A percentile compares a stretch with the other conserved stretches of the same genome.
phyloP scores from a whole-genome alignment of 2,888 invertebrate genomes.

The Nymphalis c-album region DNA sequence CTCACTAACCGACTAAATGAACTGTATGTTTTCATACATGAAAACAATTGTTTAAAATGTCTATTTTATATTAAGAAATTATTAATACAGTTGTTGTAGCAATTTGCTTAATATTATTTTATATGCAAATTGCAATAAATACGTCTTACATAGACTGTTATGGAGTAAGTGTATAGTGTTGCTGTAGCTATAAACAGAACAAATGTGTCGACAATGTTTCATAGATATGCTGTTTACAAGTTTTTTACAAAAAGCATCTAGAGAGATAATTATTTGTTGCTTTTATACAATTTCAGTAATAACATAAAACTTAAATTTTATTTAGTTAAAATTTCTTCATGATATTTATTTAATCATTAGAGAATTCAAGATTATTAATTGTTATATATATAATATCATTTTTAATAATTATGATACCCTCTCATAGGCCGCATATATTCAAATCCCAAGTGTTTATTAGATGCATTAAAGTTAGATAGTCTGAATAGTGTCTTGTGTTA shows the following conservation, averaged over 20 bases:
- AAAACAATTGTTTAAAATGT: conserved; percentile 63
- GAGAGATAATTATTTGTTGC: conserved; percentile 19
- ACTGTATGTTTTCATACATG: conserved; percentile 73
- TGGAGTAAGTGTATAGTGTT: conserved; percentile 31
- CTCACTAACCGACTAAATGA: conserved; percentile 56
- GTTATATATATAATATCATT: background rate
- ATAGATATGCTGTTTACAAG: conserved; percentile 17
- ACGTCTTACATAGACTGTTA: conserved; percentile 20
- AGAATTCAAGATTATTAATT: conserved; percentile 2
- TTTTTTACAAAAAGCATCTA: conserved; percentile 21
- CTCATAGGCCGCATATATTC: too few relatives aligned
- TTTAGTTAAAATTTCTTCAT: background rate
- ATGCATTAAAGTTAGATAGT: too few relatives aligned
- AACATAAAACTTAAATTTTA: background rate
- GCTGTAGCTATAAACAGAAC: conserved; percentile 11
- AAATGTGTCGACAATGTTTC: conserved; percentile 6
- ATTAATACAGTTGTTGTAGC: conserved; percentile 20
- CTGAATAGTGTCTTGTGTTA: too few relatives aligned
- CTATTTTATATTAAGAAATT: conserved; percentile 32
- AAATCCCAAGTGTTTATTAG: too few relatives aligned
- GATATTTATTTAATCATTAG: background rate
- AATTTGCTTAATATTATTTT: conserved; percentile 33
- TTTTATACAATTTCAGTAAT: conserved; percentile 20
- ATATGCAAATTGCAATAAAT: conserved; percentile 29
- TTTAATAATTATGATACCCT: too few relatives aligned